A percentile compares a stretch with the other conserved stretches of the same genome.
phyloP scores from a whole-genome alignment of 2,113 vertebrate genomes.

The Scalopus aquaticus region DNA sequence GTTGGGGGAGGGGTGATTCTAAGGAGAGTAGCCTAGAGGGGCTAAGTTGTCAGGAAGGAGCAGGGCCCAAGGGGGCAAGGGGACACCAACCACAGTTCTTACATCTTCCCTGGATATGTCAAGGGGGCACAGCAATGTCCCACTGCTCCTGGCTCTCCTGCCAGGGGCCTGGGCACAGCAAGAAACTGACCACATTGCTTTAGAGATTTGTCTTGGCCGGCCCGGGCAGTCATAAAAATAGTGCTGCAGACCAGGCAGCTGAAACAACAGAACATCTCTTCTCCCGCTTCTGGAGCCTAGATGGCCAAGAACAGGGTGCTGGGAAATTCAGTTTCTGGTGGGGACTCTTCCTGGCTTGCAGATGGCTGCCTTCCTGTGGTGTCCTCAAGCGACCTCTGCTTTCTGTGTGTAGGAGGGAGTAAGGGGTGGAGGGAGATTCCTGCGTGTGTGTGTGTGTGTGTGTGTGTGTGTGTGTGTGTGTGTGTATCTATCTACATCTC shows the following conservation, averaged over 20 bases:
- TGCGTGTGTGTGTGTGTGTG: neutral
- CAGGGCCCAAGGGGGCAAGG: neutral
- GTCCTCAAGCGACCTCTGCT: neutral
- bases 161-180: too few relatives aligned
- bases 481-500: neutral
- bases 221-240: neutral
- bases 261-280: neutral
- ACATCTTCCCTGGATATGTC: neutral
- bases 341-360: neutral
- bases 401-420: neutral
- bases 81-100: neutral
- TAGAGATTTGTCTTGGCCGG: neutral
- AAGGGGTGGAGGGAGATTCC: neutral
- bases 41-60: neutral
- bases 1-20: neutral
- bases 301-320: neutral
- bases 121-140: neutral
- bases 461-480: neutral
- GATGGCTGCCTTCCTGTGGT: neutral
- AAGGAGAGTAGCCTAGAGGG: neutral
- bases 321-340: neutral
- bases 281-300: neutral
- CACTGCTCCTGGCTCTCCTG: neutral
- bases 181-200: neutral
- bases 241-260: neutral